Base-by-base conservation (phyloP, 2,888 invertebrate species). In the Melanchra persicariae region DNA sequence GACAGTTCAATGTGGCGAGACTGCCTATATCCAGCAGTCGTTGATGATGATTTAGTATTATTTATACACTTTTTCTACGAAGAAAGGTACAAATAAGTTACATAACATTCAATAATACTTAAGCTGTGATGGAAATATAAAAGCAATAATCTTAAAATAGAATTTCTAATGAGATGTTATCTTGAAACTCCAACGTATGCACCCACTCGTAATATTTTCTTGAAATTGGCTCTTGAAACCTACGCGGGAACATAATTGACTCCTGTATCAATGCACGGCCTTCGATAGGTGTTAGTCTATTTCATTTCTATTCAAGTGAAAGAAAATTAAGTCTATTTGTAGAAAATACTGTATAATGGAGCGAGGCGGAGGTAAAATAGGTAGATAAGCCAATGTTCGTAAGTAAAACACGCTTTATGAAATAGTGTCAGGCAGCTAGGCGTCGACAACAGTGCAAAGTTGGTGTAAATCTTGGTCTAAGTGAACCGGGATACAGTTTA, bases 391-490 rank as follows among this genome's bases (percentile, higher is more conserved):
- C 64, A 75, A 73, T 78, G 66, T 77, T 81, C 62, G 67, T 62
- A 70, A 70, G 71, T 74, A 79, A 83, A 85, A 82, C 78, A 83
- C 72, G 65, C 58, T 77, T 74, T 74, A 73, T 77, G 84, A 82
- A 79, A 79, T 79, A 83, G 83, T 81, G 79, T 74, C 81, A 85
- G 79, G 82, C 82, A 69, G 77, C 81, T 84, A 77, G 84, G 86
- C 85, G 63, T 63, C 62, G 57, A 52, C 43, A 74, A 83, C 80
- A 81, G 77, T 83, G 83, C 86, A 83, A 93, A 94, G 90, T 94
- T 92, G 90, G 85, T 90, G 91, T 94, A 92, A 94, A 93, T 94
- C 93, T 93, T 91, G 86, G 89, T 90, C 88, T 92, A 91, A 93
- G 93, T 90, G 91, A 91, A 88, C 87, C 80, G 87, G 90, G 92